Base-by-base conservation (phyloP, 2,888 invertebrate species). In the Andrena camellia region DNA sequence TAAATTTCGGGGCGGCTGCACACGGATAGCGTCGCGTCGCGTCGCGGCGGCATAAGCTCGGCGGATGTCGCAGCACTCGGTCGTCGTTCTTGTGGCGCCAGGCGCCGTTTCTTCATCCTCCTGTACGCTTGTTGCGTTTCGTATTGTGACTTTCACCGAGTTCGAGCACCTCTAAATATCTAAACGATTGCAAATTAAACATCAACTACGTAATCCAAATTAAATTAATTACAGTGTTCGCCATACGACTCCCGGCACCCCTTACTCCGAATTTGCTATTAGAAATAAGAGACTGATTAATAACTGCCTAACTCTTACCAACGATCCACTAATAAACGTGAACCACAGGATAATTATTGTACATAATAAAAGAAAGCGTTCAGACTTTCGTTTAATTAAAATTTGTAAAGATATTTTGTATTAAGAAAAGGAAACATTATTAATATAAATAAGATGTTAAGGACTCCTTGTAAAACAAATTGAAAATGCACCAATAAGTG, bases 1-100 rank as follows among this genome's bases (percentile, higher is more conserved):
- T 78, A 13, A 48, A 63, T 78, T 71, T 81, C 71, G 71, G 78
- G 71, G 71, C 52, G 60, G 66, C 52, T 77, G 54, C n/a, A 66
- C 20, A 63, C 17, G 42, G 66, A 60, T 57, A 77, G 50, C 70
- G 52, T 52, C 23, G 52, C 33, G 67, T 50, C 67, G 52, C 67
- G 31, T 17, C 67, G 67, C 60, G 60, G 29, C 64, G 73, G 20
- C 72, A 81, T 20, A 68, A 68, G 78, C 78, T 81, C 63, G 17
- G 54, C 68, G 62, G 42, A 68, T 72, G 62, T 81, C 72, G 81
- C 63, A 13, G 20, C 71, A 78, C 10, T 23, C 62, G 42, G 67
- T 50, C 57, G 67, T 57, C 57, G 63, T 68, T 20, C 31, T 23
- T 31, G 29, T 35, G 54, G 3, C 13, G 23, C 20, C 2, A 50